Evolutionary conservation across 2,797 vertebrate genomes (phyloP).

Genomic region (Cynodonichthys magdalenae): DNA sequence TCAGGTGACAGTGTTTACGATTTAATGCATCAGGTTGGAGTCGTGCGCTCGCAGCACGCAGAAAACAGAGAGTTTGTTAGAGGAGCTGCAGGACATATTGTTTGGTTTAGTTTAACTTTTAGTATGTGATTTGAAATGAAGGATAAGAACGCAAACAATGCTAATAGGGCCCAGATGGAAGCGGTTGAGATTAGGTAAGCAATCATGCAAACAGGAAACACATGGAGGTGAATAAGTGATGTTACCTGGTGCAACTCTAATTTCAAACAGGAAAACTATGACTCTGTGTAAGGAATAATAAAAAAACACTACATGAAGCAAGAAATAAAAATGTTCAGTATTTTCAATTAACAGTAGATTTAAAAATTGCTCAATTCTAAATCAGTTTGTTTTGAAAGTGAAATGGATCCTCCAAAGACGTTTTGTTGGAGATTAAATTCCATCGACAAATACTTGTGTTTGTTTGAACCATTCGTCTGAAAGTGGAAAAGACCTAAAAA

Average conservation of each 20-base stretch:
- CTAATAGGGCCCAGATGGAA: constrained; percentile 1
- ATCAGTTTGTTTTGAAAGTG: no score
- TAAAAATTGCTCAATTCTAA: no score
- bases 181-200: background rate
- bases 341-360: no score
- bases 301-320: no score
- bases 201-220: background rate
- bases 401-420: no score
- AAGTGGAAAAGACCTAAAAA: no score
- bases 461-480: no score
- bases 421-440: no score
- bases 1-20: background rate
- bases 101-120: no score
- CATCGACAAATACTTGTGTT: no score
- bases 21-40: background rate
- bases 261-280: background rate
- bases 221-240: background rate
- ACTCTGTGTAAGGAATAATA: no score
- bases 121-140: constrained; percentile 1
- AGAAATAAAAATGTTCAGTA: no score
- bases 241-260: background rate
- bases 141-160: background rate
- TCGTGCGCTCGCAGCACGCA: background rate
- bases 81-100: background rate
- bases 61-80: background rate